Evolutionary conservation across 2,113 vertebrate genomes (phyloP).

Genomic region (Tragelaphus imberbis): DNA sequence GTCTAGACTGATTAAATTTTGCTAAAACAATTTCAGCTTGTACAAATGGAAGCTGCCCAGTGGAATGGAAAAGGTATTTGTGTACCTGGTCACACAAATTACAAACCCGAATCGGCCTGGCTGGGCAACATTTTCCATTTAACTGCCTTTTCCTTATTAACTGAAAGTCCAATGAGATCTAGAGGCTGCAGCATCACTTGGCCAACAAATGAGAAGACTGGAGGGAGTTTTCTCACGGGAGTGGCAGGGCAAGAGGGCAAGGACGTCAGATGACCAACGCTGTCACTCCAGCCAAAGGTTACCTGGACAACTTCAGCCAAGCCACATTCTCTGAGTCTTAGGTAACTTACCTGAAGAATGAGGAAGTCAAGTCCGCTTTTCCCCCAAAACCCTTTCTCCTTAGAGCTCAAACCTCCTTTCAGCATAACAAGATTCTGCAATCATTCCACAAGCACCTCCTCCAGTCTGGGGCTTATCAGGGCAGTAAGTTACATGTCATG

Average conservation of each 20-base stretch:
- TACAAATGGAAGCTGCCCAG: not conserved
- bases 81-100: not conserved
- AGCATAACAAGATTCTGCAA: not conserved
- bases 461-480: constrained; percentile 4
- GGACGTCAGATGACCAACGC: not conserved
- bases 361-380: not conserved
- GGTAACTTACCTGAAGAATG: not conserved
- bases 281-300: not conserved
- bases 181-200: accelerated
- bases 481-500: not conserved
- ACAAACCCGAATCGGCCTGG: not conserved
- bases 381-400: not conserved
- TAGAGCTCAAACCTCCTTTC: not conserved
- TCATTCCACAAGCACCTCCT: not conserved
- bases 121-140: not conserved
- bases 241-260: not conserved
- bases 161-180: not conserved
- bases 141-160: not conserved
- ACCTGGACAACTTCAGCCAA: not conserved
- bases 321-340: not conserved
- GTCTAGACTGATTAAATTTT: not conserved
- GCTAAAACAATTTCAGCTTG: not conserved
- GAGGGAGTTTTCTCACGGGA: not conserved
- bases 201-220: not conserved
- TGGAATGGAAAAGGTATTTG: not conserved